Evolutionary conservation across 1,140 invertebrate genomes (phyloP).

Genomic region (Brachionus koreanus): DNA sequence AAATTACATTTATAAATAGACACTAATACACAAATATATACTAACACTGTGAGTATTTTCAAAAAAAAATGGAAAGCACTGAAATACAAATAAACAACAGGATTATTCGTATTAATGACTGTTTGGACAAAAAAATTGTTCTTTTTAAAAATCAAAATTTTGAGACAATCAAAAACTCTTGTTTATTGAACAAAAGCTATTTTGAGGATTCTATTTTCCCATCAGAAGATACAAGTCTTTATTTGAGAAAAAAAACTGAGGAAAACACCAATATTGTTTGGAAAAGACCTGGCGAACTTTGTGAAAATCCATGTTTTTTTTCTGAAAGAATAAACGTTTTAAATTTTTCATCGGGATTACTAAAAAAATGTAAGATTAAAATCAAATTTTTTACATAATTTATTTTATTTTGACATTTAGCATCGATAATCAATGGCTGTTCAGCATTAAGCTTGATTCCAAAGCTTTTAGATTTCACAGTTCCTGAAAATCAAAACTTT

Average conservation of each 20-base stretch:
- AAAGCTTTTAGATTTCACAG: slow-evolving; percentile 66
- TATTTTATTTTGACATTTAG: not conserved
- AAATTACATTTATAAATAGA: not conserved
- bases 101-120: not conserved
- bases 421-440: slow-evolving; percentile 63
- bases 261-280: not conserved
- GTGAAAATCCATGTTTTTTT: slow-evolving; percentile 51
- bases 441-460: slow-evolving; percentile 67
- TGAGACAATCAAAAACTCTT: not conserved
- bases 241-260: not conserved
- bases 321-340: slow-evolving; percentile 56
- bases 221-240: not conserved
- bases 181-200: not conserved
- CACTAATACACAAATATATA: too few relatives aligned
- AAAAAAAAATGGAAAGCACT: not conserved
- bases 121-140: not conserved
- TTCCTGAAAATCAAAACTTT: slow-evolving; percentile 69
- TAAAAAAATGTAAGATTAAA: slow-evolving; percentile 63
- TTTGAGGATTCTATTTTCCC: not conserved
- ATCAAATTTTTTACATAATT: not conserved
- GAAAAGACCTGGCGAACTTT: slow-evolving; percentile 47
- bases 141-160: not conserved
- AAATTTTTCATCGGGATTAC: slow-evolving; percentile 66
- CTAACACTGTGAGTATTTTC: not conserved
- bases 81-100: not conserved